Conservation (phyloP, 1,140 invertebrate species). For the Cydia amplana region DNA sequence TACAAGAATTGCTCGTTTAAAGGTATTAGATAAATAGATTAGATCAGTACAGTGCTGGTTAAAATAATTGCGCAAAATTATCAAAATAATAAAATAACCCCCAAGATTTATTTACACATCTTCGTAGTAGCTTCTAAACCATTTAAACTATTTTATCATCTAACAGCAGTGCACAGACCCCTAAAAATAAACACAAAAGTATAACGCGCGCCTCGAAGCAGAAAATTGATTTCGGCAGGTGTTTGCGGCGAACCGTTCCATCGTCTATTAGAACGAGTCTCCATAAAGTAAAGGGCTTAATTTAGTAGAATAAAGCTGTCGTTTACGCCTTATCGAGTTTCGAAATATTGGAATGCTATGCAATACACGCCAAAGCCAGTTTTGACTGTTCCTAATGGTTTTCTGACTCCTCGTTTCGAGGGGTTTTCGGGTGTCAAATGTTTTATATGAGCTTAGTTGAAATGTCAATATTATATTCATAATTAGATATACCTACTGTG, state of each 20-base stretch:
- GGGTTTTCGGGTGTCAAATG: neutral
- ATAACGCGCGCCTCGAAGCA: slow-evolving; percentile 13
- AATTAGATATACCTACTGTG: neutral
- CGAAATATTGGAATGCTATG: neutral
- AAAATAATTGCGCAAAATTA: too few species aligned
- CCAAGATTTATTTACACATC: neutral
- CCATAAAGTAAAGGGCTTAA: neutral
- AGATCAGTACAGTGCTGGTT: too few species aligned
- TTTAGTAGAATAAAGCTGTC: neutral
- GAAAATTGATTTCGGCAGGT: slow-evolving; percentile 32
- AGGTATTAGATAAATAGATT: too few species aligned
- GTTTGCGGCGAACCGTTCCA: slow-evolving; percentile 1
- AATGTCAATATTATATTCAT: neutral
- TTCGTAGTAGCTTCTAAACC: neutral
- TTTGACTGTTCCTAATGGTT: slow-evolving; percentile 21
- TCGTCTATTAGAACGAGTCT: neutral
- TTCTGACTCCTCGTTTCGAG: slow-evolving; percentile 12
- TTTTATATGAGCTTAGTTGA: slow-evolving; percentile 4
- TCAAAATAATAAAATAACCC: too few species aligned
- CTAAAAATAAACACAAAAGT: slow-evolving; percentile 22
- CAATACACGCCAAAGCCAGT: slow-evolving; percentile 14
- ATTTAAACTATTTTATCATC: neutral
- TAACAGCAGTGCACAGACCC: neutral
- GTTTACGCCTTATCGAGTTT: neutral
- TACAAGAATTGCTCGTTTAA: too few species aligned